phyloP scores from a whole-genome alignment of 2,888 invertebrate species.

The Agriopis aurantiaria region DNA sequence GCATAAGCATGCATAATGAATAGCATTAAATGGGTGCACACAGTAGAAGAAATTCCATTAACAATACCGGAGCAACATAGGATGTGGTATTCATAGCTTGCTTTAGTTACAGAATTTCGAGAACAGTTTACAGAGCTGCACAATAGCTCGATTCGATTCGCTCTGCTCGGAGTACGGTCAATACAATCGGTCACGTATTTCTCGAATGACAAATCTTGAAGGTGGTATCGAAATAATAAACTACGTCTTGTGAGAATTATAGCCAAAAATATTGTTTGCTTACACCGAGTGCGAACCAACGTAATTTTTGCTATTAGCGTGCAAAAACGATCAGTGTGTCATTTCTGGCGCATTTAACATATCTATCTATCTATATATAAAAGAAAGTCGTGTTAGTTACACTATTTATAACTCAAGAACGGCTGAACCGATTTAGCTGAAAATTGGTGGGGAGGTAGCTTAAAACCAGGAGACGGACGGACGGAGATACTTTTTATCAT shows the following conservation, averaged over 20 bases:
- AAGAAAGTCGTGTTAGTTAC: too few species aligned
- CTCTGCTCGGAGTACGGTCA: constrained; percentile 25
- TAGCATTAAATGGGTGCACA: constrained; percentile 12
- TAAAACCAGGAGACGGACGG: too few species aligned
- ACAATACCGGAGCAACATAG: constrained; percentile 32
- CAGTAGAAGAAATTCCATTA: constrained; percentile 27
- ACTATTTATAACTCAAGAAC: too few species aligned
- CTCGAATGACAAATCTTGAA: constrained; percentile 26
- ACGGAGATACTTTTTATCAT: too few species aligned
- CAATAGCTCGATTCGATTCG: constrained; percentile 41
- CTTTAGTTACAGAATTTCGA: constrained; percentile 30
- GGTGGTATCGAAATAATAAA: constrained; percentile 18
- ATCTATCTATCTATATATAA: too few species aligned
- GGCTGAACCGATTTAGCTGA: too few species aligned
- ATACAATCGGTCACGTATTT: constrained; percentile 41
- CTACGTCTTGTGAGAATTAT: constrained; percentile 30
- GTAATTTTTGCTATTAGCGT: constrained; percentile 37
- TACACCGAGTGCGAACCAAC: constrained; percentile 32
- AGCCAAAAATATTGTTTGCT: constrained; percentile 30
- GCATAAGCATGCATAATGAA: constrained; percentile 14
- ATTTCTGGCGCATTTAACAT: constrained; percentile 32
- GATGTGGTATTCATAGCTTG: constrained; percentile 27
- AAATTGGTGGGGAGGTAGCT: too few species aligned
- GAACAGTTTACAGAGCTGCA: constrained; percentile 30
- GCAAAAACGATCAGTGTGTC: constrained; percentile 37